Evolutionary conservation across 1,140 invertebrate genomes (phyloP).

Genomic region (Drosophila bocqueti): DNA sequence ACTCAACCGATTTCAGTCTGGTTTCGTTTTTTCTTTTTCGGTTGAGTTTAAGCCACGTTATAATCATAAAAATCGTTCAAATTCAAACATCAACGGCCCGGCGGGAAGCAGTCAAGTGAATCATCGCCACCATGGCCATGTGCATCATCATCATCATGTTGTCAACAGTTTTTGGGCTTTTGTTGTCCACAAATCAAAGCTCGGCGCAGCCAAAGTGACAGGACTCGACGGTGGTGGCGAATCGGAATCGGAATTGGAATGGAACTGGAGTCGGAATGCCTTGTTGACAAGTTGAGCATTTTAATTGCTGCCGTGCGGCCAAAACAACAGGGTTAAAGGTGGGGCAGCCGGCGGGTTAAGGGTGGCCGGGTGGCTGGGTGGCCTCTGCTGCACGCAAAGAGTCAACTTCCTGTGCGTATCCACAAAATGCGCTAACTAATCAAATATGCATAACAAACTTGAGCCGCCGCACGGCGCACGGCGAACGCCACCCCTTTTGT

Average conservation of each 20-base stretch:
- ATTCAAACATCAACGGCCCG: conserved; percentile 3
- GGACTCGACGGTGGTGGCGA: neutral
- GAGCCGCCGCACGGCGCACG: conserved; percentile 21
- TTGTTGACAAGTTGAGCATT: conserved; percentile 81
- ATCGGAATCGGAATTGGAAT: neutral
- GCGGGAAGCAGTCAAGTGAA: conserved; percentile 13
- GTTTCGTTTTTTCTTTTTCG: too few relatives aligned
- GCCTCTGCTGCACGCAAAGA: conserved; percentile 66
- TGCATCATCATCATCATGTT: conserved; percentile 30
- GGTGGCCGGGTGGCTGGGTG: neutral
- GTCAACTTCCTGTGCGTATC: conserved; percentile 82
- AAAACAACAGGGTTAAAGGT: conserved; percentile 51
- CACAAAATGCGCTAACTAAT: conserved; percentile 81
- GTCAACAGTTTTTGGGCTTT: conserved; percentile 67
- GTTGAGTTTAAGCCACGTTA: too few relatives aligned
- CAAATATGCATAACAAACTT: conserved; percentile 83
- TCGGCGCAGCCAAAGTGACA: neutral
- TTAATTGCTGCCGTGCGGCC: conserved; percentile 78
- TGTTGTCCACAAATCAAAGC: conserved; percentile 78
- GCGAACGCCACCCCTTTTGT: conserved; percentile 15
- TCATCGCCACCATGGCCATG: conserved; percentile 23
- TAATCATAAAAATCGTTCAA: too few relatives aligned
- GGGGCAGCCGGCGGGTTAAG: conserved; percentile 13
- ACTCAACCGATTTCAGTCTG: too few relatives aligned
- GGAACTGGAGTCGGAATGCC: conserved; percentile 42